Evolutionary conservation across 2,888 invertebrate genomes (phyloP).

Genomic region (Lomographa bimaculata): DNA sequence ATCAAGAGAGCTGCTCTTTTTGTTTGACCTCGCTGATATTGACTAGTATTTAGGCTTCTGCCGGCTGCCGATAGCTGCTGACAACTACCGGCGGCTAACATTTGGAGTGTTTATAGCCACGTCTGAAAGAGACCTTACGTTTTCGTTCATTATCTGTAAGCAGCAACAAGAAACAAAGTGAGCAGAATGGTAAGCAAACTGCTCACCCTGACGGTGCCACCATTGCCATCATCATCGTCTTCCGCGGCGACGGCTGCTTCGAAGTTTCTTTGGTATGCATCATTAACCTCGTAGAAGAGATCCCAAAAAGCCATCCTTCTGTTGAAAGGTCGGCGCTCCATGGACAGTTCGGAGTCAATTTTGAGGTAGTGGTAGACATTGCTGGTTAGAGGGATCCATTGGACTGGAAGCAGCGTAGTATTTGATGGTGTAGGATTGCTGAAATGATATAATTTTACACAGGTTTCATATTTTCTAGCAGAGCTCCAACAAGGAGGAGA

Average conservation of each 20-base stretch:
- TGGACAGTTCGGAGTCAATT: constrained; percentile 38
- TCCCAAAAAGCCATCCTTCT: constrained; percentile 53
- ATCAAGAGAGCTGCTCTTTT: too few relatives aligned
- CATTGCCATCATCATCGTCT: constrained; percentile 14
- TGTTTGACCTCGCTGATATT: too few relatives aligned
- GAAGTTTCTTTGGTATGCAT: constrained; percentile 29
- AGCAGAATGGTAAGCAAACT: constrained; percentile 10
- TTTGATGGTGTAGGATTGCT: constrained; percentile 53
- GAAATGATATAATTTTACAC: constrained; percentile 27
- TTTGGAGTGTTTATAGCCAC: too few relatives aligned
- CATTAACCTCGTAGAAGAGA: constrained; percentile 43
- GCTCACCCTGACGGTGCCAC: neutral
- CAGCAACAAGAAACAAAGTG: constrained; percentile 8
- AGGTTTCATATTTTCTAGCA: too few relatives aligned
- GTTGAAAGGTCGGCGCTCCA: constrained; percentile 41
- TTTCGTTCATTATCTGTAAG: too few relatives aligned
- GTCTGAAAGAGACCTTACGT: too few relatives aligned
- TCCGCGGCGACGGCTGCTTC: constrained; percentile 15
- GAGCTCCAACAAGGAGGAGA: too few relatives aligned
- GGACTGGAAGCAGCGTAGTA: constrained; percentile 44
- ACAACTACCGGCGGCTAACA: too few relatives aligned
- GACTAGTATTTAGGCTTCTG: too few relatives aligned
- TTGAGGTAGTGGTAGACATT: constrained; percentile 38
- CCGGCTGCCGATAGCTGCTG: too few relatives aligned
- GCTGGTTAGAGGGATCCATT: constrained; percentile 45